Percentiles rank a stretch among this genome's conserved stretches.
Conservation (phyloP, 2,888 invertebrate genomes). For the Plebejus argus region DNA sequence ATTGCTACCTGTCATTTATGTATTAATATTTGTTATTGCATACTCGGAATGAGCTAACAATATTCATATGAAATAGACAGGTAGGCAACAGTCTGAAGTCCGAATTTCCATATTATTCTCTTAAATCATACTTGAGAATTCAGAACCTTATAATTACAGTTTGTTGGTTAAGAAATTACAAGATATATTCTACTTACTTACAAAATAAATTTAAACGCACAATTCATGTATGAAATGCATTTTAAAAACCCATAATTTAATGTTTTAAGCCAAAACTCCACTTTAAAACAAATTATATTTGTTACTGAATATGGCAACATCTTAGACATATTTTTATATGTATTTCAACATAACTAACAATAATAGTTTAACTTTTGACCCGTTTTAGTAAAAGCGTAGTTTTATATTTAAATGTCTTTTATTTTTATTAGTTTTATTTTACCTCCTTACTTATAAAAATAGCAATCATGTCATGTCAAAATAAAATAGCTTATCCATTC, state of each 20-base stretch:
- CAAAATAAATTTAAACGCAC: too few species aligned
- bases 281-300: not conserved
- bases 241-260: not conserved
- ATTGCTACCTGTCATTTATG: too few species aligned
- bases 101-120: too few species aligned
- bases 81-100: too few species aligned
- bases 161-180: too few species aligned
- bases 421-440: not conserved
- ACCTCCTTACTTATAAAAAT: not conserved
- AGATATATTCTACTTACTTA: too few species aligned
- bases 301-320: not conserved
- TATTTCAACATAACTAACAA: not conserved
- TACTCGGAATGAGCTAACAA: too few species aligned
- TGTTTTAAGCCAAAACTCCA: not conserved
- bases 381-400: conserved; percentile 1
- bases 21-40: too few species aligned
- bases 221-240: not conserved
- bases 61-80: too few species aligned
- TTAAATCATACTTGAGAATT: too few species aligned
- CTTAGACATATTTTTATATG: not conserved
- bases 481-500: not conserved
- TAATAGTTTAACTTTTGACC: not conserved
- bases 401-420: conserved; percentile 7
- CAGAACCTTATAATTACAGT: too few species aligned
- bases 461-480: not conserved